Evolutionary conservation across 2,888 invertebrate genomes (phyloP).

Genomic region (Ophion costatus): DNA sequence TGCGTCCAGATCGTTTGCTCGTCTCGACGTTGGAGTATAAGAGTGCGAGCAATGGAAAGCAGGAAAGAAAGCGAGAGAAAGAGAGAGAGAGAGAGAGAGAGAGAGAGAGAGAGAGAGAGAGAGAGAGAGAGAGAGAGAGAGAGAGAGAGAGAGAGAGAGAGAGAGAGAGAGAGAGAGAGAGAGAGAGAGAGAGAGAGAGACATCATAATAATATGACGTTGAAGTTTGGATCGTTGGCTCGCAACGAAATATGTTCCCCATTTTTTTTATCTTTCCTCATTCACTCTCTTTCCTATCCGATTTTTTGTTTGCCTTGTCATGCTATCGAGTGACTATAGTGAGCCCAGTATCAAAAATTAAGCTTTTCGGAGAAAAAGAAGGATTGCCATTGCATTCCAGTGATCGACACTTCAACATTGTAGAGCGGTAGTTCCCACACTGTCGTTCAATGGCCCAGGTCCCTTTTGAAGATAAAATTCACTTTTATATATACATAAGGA

Average conservation of each 20-base stretch:
- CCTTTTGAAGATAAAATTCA: not conserved
- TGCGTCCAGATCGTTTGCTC: conserved; percentile 50
- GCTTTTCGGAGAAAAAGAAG: not conserved
- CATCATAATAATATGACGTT: too few relatives aligned
- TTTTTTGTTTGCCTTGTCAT: too few relatives aligned
- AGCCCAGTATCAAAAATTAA: not conserved
- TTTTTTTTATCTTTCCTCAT: too few relatives aligned
- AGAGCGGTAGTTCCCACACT: not conserved
- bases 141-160: conserved; percentile 3
- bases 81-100: conserved; percentile 14
- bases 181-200: conserved; percentile 14
- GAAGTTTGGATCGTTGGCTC: too few relatives aligned
- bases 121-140: conserved; percentile 8
- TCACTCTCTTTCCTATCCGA: too few relatives aligned
- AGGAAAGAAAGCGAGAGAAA: not conserved
- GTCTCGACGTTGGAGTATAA: conserved; percentile 34
- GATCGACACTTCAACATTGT: not conserved
- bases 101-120: conserved; percentile 15
- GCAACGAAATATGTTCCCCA: too few relatives aligned
- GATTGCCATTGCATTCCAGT: not conserved
- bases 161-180: conserved; percentile 16
- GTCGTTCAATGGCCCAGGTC: not conserved
- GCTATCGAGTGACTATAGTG: not conserved
- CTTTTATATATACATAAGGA: not conserved
- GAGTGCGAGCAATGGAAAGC: conserved; percentile 4